Conservation (phyloP, 2,888 invertebrate species). For the Hemaris fuciformis region DNA sequence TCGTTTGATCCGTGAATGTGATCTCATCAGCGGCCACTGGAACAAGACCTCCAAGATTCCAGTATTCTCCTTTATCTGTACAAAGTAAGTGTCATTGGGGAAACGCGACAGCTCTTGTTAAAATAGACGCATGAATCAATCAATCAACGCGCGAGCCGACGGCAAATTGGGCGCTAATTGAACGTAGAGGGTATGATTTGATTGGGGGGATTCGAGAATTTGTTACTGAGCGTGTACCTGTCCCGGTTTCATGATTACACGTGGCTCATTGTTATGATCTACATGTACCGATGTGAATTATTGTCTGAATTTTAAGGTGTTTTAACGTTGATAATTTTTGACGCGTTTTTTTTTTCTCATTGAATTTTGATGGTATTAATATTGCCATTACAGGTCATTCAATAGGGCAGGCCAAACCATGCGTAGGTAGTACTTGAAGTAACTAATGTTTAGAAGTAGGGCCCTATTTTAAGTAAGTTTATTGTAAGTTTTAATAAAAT, state of each 20-base stretch:
- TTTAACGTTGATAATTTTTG: no score
- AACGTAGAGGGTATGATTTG: constrained; percentile 17
- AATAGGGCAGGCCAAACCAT: no score
- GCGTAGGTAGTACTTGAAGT: no score
- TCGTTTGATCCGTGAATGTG: background rate
- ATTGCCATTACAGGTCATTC: no score
- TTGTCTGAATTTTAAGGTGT: background rate
- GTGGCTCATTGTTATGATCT: background rate
- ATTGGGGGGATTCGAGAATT: constrained; percentile 2
- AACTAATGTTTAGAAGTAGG: no score
- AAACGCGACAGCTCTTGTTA: constrained; percentile 24
- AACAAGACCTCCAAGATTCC: background rate
- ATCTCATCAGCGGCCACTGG: background rate
- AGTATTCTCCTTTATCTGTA: background rate
- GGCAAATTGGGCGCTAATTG: constrained; percentile 36
- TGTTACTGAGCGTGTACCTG: background rate
- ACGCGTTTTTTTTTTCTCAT: no score
- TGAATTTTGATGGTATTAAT: no score
- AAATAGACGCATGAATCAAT: constrained; percentile 35
- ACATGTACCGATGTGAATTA: background rate
- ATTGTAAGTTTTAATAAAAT: no score
- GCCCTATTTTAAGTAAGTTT: no score
- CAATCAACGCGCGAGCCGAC: constrained; percentile 33
- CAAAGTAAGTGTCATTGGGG: background rate
- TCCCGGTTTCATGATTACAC: background rate